Percentiles rank a stretch among this genome's conserved stretches.
phyloP scores from a whole-genome alignment of 2,113 vertebrate species.

The Ardeotis arabs region DNA sequence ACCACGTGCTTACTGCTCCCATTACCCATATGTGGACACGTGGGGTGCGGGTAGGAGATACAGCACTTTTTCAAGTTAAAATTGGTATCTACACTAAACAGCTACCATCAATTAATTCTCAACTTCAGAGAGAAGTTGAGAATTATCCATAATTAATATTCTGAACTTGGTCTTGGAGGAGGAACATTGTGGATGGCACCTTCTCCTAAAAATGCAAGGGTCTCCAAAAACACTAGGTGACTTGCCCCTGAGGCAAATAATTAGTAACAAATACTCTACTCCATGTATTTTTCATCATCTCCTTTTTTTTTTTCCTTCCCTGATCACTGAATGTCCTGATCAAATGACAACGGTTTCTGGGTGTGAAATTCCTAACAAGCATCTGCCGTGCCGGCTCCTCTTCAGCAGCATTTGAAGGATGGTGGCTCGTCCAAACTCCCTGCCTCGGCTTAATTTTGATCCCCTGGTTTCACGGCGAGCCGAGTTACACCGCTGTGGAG shows the following conservation, averaged over 20 bases:
- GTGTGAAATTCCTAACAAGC: neutral
- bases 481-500: neutral
- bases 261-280: neutral
- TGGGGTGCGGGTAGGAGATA: neutral
- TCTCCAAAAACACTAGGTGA: neutral
- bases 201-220: neutral
- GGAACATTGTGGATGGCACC: neutral
- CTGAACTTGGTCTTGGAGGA: neutral
- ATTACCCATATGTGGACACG: neutral
- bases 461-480: neutral
- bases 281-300: neutral
- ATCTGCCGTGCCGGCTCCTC: neutral
- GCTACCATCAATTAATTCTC: neutral
- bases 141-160: slow-evolving; percentile 2
- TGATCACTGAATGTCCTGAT: neutral
- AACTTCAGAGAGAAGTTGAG: neutral
- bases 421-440: neutral
- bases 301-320: neutral
- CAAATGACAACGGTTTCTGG: neutral
- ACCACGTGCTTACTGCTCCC: accelerated
- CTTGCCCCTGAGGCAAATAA: neutral
- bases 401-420: neutral
- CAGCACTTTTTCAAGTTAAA: neutral
- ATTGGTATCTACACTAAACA: neutral
- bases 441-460: neutral